Percentiles rank a stretch among this genome's conserved stretches.
Conservation (phyloP, 2,797 vertebrate genomes). For the Buceros bicornis region DNA sequence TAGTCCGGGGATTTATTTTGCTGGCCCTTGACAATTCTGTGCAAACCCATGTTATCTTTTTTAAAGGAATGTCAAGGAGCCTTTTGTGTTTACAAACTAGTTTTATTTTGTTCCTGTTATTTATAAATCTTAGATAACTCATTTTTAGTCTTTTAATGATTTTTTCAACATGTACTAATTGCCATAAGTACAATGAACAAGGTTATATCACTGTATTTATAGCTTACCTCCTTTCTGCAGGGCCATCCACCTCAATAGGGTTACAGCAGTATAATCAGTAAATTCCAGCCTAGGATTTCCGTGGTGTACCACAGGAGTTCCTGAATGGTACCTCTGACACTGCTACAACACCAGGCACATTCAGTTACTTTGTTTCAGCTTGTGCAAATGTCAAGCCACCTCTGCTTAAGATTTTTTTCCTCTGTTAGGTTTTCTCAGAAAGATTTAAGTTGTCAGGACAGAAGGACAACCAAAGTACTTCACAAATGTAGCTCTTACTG, state of each 20-base stretch:
- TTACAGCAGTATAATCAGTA: not conserved
- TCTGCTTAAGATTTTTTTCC: not conserved
- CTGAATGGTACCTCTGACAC: not conserved
- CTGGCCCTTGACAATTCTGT: not conserved
- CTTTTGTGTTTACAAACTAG: not conserved
- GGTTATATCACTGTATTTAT: not conserved
- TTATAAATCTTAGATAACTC: not conserved
- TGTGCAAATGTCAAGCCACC: not conserved
- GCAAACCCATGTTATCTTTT: not conserved
- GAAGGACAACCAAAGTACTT: not conserved
- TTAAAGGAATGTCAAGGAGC: not conserved
- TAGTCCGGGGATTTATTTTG: not conserved
- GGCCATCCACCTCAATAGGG: not conserved
- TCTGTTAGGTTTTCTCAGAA: not conserved
- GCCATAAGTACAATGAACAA: not conserved
- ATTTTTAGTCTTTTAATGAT: not conserved
- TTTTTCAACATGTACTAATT: not conserved
- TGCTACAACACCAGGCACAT: not conserved
- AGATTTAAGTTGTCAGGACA: not conserved
- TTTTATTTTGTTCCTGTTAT: not conserved
- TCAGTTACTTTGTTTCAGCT: not conserved
- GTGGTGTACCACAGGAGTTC: not conserved
- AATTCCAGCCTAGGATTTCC: not conserved
- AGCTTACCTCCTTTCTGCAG: not conserved
- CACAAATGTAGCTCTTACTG: fast-evolving